Conservation (phyloP, 2,113 vertebrate genomes). For the Phyllostomus discolor region DNA sequence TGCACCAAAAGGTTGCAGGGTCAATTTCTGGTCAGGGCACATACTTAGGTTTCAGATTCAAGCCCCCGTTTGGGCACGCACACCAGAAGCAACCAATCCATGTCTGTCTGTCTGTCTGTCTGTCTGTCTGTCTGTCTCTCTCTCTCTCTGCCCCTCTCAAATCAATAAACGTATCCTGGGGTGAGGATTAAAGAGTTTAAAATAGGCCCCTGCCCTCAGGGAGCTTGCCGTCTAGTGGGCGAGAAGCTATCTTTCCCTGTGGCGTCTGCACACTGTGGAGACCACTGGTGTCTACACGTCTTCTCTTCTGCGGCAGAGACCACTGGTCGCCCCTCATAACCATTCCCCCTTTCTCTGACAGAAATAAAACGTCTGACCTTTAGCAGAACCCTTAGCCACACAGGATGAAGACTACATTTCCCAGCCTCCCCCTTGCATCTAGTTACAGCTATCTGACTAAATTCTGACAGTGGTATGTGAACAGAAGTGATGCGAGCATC, state of each 20-base stretch:
- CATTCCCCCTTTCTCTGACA: neutral
- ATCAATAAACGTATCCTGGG: no score
- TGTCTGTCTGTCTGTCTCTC: no score
- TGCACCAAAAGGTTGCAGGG: no score
- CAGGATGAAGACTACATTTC: neutral
- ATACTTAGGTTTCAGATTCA: no score
- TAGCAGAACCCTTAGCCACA: neutral
- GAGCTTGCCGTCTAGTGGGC: neutral
- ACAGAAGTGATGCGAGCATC: neutral
- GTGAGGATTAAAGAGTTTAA: no score
- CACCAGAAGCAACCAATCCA: no score
- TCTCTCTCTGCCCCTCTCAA: no score
- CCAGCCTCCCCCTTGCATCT: neutral
- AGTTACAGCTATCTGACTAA: neutral
- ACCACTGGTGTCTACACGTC: neutral
- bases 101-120: no score
- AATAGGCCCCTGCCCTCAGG: neutral
- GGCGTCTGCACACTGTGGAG: neutral
- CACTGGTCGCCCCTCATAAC: neutral
- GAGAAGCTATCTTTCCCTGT: neutral
- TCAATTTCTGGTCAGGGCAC: no score
- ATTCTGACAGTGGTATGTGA: neutral
- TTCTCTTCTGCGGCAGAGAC: neutral
- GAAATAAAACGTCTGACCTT: neutral
- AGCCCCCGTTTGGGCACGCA: no score